Base-by-base conservation (phyloP, 2,797 vertebrate species). In the Scyliorhinus canicula region DNA sequence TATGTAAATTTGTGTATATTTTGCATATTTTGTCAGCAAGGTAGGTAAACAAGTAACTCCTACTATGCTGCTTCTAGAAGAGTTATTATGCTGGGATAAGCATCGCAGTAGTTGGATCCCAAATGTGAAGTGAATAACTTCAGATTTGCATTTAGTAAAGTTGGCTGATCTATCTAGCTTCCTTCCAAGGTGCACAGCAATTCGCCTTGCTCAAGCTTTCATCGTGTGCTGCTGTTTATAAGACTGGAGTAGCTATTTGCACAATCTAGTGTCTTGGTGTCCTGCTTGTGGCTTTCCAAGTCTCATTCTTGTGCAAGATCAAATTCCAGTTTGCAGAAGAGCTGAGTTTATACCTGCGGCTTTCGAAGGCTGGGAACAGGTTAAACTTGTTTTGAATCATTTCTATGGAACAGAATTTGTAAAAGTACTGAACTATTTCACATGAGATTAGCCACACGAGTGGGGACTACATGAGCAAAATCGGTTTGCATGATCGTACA, bases 291-390 rank as follows among this genome's bases (percentile, higher is more conserved):
- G 96, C 63, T 96, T 96, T 90, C 35, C 96, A 85, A 95, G 96
- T 96, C 95, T 96, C 74, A 65, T 95, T 95, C 11, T 93, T 74
- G 96, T 97, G 95, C 96, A 14, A 97, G n/a, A n/a, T n/a, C n/a
- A n/a, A n/a, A n/a, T n/a, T n/a, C n/a, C n/a, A n/a, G n/a, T n/a
- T n/a, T n/a, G 96, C 96, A 97, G 95, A 96, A 97, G 96, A 96
- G 95, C 55, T 95, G 24, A 95, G 95, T 95, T 44, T 95, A 35
- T 12, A 9, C 35, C 0, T 0, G 0, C 96, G 28, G 95, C 95
- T 97, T 97, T 96, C 95, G 96, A 97, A 96, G 95, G 96, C 95
- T 96, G 96, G 96, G 77, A 94, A 97, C 96, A 97, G 14, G n/a
- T 12, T 9, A 31, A 8, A 14, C 35, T n/a, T 35, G 12, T 19